These are phyloP conservation scores for Sciurus niger DNA, from an alignment of 2,113 vertebrate species.

Conservation along the genomic window DNA sequence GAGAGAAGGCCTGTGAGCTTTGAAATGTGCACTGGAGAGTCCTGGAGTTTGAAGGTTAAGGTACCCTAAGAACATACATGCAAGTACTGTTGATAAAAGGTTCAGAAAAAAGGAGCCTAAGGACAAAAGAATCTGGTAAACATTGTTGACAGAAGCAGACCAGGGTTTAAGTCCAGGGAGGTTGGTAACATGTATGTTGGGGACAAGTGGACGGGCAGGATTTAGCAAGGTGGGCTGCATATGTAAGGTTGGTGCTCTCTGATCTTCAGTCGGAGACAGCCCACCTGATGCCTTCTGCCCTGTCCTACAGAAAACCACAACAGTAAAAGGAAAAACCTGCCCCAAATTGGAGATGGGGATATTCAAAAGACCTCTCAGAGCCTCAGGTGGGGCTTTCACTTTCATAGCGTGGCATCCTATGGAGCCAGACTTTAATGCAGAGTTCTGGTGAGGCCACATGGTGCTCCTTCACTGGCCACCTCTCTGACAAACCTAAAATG, in stretches of 20 bases:
- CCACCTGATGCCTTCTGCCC: neutral
- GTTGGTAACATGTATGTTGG: rapidly evolving
- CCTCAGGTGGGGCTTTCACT: neutral
- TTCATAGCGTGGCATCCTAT: neutral
- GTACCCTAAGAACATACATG: neutral
- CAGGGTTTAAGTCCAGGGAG: too few relatives aligned
- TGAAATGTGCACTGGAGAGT: neutral
- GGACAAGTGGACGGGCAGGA: neutral
- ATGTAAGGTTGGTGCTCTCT: neutral
- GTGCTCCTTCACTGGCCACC: neutral
- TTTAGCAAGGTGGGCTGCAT: neutral
- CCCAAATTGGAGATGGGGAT: neutral
- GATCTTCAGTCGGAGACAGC: neutral
- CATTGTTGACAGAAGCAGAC: neutral
- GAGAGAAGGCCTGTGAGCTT: neutral
- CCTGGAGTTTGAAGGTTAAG: neutral
- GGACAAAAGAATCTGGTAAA: neutral
- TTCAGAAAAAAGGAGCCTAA: neutral
- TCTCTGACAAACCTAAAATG: neutral
- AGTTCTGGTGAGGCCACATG: neutral
- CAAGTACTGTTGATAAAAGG: neutral
- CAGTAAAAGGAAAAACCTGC: neutral
- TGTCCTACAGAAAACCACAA: neutral
- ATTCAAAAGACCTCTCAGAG: neutral
- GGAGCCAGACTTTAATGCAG: neutral